Conservation (phyloP, 2,113 vertebrate genomes). For the Crotalus tigris region DNA sequence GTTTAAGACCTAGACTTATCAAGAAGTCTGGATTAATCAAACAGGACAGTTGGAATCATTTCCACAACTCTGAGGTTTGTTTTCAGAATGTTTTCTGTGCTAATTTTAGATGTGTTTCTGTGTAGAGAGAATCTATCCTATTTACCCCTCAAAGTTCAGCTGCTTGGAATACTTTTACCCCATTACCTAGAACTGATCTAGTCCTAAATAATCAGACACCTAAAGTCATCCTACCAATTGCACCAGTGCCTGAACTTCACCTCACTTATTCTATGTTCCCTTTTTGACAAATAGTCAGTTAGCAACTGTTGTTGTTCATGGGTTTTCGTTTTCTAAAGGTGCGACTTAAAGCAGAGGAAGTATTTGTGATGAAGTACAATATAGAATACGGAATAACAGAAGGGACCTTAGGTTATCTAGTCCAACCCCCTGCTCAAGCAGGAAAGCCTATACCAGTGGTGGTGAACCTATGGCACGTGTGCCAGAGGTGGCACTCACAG, state of each 20-base stretch:
- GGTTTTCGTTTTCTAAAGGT: background rate
- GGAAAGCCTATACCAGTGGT: too few species aligned
- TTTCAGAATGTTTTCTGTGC: background rate
- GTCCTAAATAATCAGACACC: background rate
- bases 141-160: background rate
- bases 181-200: constrained; percentile 35
- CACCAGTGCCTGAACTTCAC: background rate
- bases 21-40: constrained; percentile 10
- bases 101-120: background rate
- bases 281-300: background rate
- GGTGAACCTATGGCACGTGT: too few species aligned
- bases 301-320: background rate
- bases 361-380: background rate
- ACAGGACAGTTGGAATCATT: background rate
- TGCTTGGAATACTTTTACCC: constrained; percentile 1
- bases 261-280: too few species aligned
- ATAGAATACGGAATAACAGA: too few species aligned
- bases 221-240: background rate
- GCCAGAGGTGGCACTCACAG: too few species aligned
- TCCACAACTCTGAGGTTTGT: background rate
- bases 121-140: accelerated
- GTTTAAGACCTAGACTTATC: background rate
- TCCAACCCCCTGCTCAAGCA: too few species aligned
- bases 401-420: too few species aligned
- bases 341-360: background rate